These are phyloP conservation scores for Sphaerophoria rueppellii DNA, from an alignment of 2,888 invertebrate species.

Conservation along the genomic window DNA sequence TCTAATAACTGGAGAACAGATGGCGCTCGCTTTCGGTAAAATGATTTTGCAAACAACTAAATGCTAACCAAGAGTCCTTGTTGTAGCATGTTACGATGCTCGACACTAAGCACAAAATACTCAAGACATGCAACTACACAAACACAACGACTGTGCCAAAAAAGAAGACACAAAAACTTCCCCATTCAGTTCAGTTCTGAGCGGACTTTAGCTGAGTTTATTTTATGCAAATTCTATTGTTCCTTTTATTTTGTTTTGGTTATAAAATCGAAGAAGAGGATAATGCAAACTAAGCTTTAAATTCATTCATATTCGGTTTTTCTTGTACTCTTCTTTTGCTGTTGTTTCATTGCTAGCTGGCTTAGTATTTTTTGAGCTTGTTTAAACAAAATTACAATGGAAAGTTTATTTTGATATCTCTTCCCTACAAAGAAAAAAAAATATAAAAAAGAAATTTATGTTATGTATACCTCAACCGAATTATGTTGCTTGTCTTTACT, in stretches of 20 bases:
- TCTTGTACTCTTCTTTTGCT: not conserved
- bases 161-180: slow-evolving; percentile 36
- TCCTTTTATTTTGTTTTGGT: slow-evolving; percentile 33
- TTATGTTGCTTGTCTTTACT: slow-evolving; percentile 3
- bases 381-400: not conserved
- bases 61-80: slow-evolving; percentile 12
- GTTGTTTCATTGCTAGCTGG: slow-evolving; percentile 5
- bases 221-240: slow-evolving; percentile 63
- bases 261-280: slow-evolving; percentile 28
- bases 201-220: slow-evolving; percentile 23
- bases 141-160: not conserved
- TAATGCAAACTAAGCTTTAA: slow-evolving; percentile 53
- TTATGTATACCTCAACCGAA: not conserved
- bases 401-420: not conserved
- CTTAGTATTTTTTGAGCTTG: slow-evolving; percentile 23
- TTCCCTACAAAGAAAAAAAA: too few relatives aligned
- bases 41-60: slow-evolving; percentile 12
- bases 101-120: slow-evolving; percentile 7
- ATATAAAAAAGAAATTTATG: too few relatives aligned
- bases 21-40: not conserved
- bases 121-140: not conserved
- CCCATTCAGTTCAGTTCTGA: not conserved
- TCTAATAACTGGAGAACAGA: slow-evolving; percentile 2
- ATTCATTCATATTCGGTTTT: slow-evolving; percentile 40
- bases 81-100: not conserved